A percentile compares a stretch with the other conserved stretches of the same genome.
phyloP scores from a whole-genome alignment of 2,888 invertebrate species.

The Anorthoa munda region DNA sequence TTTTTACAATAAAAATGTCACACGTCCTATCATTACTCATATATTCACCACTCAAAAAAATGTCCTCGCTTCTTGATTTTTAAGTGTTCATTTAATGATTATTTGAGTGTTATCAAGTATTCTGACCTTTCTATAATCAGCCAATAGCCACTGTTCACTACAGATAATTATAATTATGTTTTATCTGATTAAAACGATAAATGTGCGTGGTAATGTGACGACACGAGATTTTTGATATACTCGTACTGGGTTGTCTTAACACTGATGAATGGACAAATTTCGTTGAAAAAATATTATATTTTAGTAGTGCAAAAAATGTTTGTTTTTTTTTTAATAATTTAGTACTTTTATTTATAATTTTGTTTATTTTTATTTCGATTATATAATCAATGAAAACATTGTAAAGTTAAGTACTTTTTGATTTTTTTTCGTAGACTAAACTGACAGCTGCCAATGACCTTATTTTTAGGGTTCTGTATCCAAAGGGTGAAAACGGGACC shows the following conservation, averaged over 20 bases:
- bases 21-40: not conserved
- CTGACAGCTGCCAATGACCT: too few species aligned
- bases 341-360: too few species aligned
- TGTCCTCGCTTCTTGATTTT: conserved; percentile 21
- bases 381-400: too few species aligned
- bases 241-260: not conserved
- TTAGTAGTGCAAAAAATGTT: too few species aligned
- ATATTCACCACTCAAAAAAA: conserved; percentile 7
- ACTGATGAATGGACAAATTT: not conserved
- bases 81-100: conserved; percentile 22
- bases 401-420: too few species aligned
- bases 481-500: too few species aligned
- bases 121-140: conserved; percentile 63
- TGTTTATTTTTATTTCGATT: too few species aligned
- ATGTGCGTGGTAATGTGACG: conserved; percentile 12
- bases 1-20: too few species aligned
- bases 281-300: not conserved
- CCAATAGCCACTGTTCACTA: conserved; percentile 50
- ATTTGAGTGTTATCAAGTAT: conserved; percentile 34
- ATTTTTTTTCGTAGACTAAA: too few species aligned
- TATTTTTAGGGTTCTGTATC: too few species aligned
- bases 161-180: conserved; percentile 41
- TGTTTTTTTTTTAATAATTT: too few species aligned
- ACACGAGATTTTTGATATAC: conserved; percentile 13
- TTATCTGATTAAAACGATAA: conserved; percentile 57